Base-by-base conservation (phyloP, 1,140 invertebrate species). In the Aphis craccivora region DNA sequence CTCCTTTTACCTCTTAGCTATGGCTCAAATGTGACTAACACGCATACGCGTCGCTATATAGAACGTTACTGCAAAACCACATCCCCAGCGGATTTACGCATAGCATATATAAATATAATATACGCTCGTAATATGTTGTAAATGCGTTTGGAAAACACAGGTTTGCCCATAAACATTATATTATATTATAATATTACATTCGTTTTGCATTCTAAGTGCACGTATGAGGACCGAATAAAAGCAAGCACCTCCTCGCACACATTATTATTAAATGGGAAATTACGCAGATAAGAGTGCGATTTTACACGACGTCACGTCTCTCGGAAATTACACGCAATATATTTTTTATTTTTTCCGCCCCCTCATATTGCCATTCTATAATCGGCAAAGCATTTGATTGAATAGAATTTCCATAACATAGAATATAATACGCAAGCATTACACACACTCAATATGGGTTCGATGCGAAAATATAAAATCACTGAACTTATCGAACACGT, bases 161-260 rank as follows among this genome's bases (percentile, higher is more conserved):
- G 86, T 51, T 53, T 53, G 7, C 60, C 43, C 45, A 40, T n/a
- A 14, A 30, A 60, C 37, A 25, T 40, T 40, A 86, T 83, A 81
- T 40, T 40, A 86, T 83, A 81, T 20, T 81, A 81, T 60, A 30
- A 30, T 67, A 76, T 76, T 76, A 83, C 35, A 43, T 40, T 37
- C 90, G 90, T 91, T 91, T 91, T 91, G 90, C 43, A 91, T 91
- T 91, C 67, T 22, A 76, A 91, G 43, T 48, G 90, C 90, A 48
- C 30, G 30, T 43, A 22, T 23, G 23, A 11, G 86, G 22, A 55
- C 89, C 35, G 14, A 90, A 60, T 60, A 60, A 60, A 90, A 67
- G 37, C 37, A 20, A 14, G 2, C 55, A 51, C 22, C 48, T 30
- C 35, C 87, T 2, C 35, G 18, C 25, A 8, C 2, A n/a, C 37